phyloP scores from a whole-genome alignment of 2,113 vertebrate genomes.

The Zosterops borbonicus region DNA sequence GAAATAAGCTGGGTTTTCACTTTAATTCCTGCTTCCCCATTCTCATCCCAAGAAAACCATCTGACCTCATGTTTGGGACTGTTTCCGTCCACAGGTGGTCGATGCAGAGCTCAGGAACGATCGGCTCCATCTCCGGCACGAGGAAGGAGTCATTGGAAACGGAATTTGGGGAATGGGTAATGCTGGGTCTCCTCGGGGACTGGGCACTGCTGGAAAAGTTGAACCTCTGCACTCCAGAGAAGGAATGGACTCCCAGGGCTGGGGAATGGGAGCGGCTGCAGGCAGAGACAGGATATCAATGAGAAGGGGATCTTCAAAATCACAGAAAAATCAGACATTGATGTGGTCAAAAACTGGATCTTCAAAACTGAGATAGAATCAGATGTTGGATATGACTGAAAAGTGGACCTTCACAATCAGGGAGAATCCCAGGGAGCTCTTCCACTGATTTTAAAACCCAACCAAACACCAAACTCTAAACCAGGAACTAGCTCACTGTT shows the following conservation, averaged over 20 bases:
- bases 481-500: neutral
- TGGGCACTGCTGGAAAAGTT: constrained; percentile 84
- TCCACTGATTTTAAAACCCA: neutral
- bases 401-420: neutral
- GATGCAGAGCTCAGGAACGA: constrained; percentile 92
- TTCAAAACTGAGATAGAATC: neutral
- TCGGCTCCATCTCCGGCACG: constrained; percentile 86
- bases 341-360: neutral
- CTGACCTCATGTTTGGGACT: constrained; percentile 76
- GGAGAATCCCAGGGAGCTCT: neutral
- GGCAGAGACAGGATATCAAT: neutral
- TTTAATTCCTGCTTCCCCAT: rapidly evolving
- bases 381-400: rapidly evolving
- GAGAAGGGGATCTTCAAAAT: neutral
- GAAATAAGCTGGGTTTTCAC: neutral
- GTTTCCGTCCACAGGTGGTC: constrained; percentile 95
- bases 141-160: constrained; percentile 80
- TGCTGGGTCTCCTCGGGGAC: constrained; percentile 80
- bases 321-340: neutral
- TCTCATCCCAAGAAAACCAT: neutral
- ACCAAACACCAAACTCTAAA: neutral
- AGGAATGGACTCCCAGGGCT: constrained; percentile 89
- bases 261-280: constrained; percentile 94
- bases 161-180: constrained; percentile 84
- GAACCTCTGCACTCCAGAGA: constrained; percentile 89